Evolutionary conservation across 2,888 invertebrate species (phyloP), one percentile per base, ranked within the genome.

Genomic region (Sinohyriopsis cumingii): DNA sequence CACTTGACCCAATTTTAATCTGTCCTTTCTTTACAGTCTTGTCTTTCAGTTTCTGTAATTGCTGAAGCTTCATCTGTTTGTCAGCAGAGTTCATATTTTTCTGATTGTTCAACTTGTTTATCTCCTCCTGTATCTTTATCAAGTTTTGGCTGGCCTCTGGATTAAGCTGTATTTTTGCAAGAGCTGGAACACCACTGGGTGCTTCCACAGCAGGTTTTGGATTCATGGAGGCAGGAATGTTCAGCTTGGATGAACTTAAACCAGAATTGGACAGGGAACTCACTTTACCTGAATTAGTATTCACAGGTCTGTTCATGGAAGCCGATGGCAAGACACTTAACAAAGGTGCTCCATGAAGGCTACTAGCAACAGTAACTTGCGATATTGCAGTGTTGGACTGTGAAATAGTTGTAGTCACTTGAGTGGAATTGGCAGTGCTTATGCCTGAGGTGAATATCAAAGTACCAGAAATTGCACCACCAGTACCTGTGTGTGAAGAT

Each of bases 21-120:
- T 94, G 94, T 15, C 94, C 94, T 19, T 93, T 93, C 0, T 94
- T 93, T 75, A 95, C 86, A 76, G 95, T 94, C 84, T 93, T 93
- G 75, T 94, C 93, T 84, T 94, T 94, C 76, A 94, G 93, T 69
- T 93, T 92, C 80, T 93, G 93, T 55, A 95, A 88, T 77, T 93
- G 91, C 71, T 93, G 92, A 63, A 94, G 84, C 18, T 92, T 87
- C 18, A 91, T 87, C 84, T 93, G 92, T 73, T 93, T 93, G 19
- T 91, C 88, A 76, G 91, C 92, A 28, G 71, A 45, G 4, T 91
- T 91, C 82, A 91, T 90, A 69, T 91, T 90, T 77, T 92, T 88
- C 78, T 92, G 92, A 24, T 92, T 91, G 57, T 92, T 92, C 67
- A 95, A 90, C 64, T 92, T 92, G 85, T 93, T 93, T 67, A 95